These are phyloP conservation scores for Leptonema lineaticorne DNA, from an alignment of 1,140 invertebrate genomes.

Conservation along the genomic window DNA sequence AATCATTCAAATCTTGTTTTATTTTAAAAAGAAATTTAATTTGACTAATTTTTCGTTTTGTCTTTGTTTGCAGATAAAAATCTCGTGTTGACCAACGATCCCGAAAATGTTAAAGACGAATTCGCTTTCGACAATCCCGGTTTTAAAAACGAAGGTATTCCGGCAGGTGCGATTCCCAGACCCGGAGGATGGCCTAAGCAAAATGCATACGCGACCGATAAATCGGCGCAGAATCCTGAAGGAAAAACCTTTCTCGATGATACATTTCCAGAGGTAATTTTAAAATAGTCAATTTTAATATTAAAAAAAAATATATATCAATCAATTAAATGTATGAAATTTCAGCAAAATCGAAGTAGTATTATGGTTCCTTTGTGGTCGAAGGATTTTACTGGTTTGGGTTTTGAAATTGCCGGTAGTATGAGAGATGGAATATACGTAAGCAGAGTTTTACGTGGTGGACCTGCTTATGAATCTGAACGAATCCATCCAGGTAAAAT, in stretches of 20 bases:
- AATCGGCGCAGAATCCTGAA: slow-evolving; percentile 53
- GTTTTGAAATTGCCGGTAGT: slow-evolving; percentile 87
- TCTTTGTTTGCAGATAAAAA: slow-evolving; percentile 65
- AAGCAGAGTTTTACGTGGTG: slow-evolving; percentile 81
- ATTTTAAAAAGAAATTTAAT: too few relatives aligned
- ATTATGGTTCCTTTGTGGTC: slow-evolving; percentile 72
- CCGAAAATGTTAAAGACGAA: slow-evolving; percentile 69
- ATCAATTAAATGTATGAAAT: neutral
- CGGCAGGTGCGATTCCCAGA: neutral
- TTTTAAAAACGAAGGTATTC: slow-evolving; percentile 58
- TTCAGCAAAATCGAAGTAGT: slow-evolving; percentile 14
- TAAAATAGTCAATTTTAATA: neutral
- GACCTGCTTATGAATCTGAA: slow-evolving; percentile 83
- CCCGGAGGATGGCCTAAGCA: slow-evolving; percentile 39
- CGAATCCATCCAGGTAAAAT: slow-evolving; percentile 74
- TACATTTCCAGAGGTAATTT: slow-evolving; percentile 26
- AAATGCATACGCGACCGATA: slow-evolving; percentile 46
- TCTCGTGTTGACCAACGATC: slow-evolving; percentile 69
- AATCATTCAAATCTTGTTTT: too few relatives aligned
- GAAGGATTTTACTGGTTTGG: slow-evolving; percentile 86
- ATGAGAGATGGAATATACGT: slow-evolving; percentile 88
- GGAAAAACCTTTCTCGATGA: slow-evolving; percentile 52
- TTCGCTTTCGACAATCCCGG: slow-evolving; percentile 81
- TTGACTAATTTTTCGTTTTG: slow-evolving; percentile 22
- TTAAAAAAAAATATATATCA: neutral